Evolutionary conservation across 2,113 vertebrate genomes (phyloP), one percentile per base, ranked within the genome.

Genomic region (Lepisosteus oculatus): DNA sequence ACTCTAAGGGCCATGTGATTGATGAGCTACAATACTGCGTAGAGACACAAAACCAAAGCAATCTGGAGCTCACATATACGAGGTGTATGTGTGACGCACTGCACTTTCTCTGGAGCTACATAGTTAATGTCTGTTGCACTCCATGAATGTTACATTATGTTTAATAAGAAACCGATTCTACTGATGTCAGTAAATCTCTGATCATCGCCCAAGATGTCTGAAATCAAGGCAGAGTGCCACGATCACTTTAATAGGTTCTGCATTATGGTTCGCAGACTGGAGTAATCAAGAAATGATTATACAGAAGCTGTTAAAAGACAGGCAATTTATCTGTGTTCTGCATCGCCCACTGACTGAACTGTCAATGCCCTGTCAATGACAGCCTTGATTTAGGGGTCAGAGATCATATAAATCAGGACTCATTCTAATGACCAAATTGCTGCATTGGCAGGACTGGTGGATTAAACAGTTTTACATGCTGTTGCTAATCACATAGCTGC

Each of bases 211-310:
- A 42, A 45, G 45, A 55, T 68, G 66, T 61, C 72, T 61, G 55
- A 15, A 68, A 68, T 54, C 57, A 73, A 68, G 54, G 64, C 72
- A 68, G 56, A 67, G 54, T 13, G n/a, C 41, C 56, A 73, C 62
- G 56, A 73, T 67, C 44, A 63, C 29, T 73, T 73, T 73, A 73
- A 73, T 73, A 8, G 56, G 55, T n/a, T 61, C 11, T 17, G 54
- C 65, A 61, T 61, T 61, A 62, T 68, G 56, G 68, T 51, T 73
- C 65, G 43, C 56, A 61, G 66, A 61, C 71, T 73, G 65, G 12
- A 68, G 55, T 68, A 68, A 73, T 68, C 72, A 73, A 68, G 57
- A 56, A 43, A 45, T 73, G 72, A 73, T 73, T 73, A 70, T 70
- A 68, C 72, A 73, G 72, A 57, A 61, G 59, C 43, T 61, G 55